phyloP scores from a whole-genome alignment of 2,113 vertebrate genomes.

The Sinosuthora webbiana region DNA sequence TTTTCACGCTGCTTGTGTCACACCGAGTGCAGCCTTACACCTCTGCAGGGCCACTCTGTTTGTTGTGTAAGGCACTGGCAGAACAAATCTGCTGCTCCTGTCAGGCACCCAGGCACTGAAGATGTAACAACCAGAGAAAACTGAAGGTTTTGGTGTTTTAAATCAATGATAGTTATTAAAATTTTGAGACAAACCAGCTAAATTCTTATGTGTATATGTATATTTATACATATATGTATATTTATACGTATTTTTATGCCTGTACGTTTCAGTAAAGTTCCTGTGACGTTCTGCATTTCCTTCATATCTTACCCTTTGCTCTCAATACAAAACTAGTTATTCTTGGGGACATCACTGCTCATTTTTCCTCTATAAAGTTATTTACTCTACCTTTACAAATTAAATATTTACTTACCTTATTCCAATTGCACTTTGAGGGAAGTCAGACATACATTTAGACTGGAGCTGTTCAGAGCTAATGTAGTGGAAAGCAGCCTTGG shows the following conservation, averaged over 20 bases:
- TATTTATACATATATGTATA: neutral
- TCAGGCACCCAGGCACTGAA: neutral
- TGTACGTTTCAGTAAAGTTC: neutral
- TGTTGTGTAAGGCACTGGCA: rapidly evolving
- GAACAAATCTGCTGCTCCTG: neutral
- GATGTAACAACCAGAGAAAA: neutral
- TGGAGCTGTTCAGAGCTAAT: neutral
- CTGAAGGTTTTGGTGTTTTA: neutral
- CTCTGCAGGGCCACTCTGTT: neutral
- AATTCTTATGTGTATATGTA: neutral
- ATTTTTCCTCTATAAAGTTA: neutral
- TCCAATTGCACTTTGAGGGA: neutral
- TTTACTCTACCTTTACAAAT: neutral
- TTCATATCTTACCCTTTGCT: neutral
- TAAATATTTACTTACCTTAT: neutral
- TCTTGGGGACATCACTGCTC: neutral
- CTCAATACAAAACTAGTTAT: neutral
- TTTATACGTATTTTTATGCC: neutral
- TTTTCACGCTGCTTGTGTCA: neutral
- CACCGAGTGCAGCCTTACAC: neutral
- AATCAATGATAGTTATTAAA: neutral
- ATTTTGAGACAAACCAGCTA: neutral
- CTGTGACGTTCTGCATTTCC: neutral
- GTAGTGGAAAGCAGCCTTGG: neutral
- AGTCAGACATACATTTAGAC: neutral